Conservation (phyloP, 2,797 vertebrate species). For the Acrocephalus scirpaceus region DNA sequence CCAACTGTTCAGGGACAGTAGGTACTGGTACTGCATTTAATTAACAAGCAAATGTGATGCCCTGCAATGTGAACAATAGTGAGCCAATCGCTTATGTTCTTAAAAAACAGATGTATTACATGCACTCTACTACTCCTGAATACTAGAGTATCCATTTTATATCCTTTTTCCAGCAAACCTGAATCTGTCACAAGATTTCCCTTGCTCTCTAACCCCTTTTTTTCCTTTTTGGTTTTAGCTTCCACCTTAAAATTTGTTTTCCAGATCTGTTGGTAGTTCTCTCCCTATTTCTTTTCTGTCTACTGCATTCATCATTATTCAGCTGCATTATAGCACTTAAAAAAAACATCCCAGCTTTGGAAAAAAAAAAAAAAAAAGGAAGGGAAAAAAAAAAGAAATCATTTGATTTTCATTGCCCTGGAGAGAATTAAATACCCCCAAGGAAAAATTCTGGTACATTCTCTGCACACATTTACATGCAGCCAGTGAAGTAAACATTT, state of each 20-base stretch:
- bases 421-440: slow-evolving; percentile 88
- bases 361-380: background rate
- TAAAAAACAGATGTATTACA: slow-evolving; percentile 71
- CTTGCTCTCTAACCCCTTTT: background rate
- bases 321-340: slow-evolving; percentile 85
- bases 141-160: slow-evolving; percentile 59
- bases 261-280: slow-evolving; percentile 73
- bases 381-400: slow-evolving; percentile 72
- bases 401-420: slow-evolving; percentile 88
- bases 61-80: slow-evolving; percentile 74
- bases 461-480: slow-evolving; percentile 87
- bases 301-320: slow-evolving; percentile 91
- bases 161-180: slow-evolving; percentile 56
- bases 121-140: slow-evolving; percentile 46
- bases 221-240: slow-evolving; percentile 61
- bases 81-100: slow-evolving; percentile 67
- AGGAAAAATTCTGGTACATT: slow-evolving; percentile 87
- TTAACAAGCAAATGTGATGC: slow-evolving; percentile 79
- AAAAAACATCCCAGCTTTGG: slow-evolving; percentile 72
- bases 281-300: slow-evolving; percentile 72
- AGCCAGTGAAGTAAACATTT: slow-evolving; percentile 94
- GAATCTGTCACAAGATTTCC: slow-evolving; percentile 24
- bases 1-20: slow-evolving; percentile 70
- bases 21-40: slow-evolving; percentile 75
- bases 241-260: slow-evolving; percentile 74